phyloP scores from a whole-genome alignment of 2,888 invertebrate species.

The Tipula vernalis region DNA sequence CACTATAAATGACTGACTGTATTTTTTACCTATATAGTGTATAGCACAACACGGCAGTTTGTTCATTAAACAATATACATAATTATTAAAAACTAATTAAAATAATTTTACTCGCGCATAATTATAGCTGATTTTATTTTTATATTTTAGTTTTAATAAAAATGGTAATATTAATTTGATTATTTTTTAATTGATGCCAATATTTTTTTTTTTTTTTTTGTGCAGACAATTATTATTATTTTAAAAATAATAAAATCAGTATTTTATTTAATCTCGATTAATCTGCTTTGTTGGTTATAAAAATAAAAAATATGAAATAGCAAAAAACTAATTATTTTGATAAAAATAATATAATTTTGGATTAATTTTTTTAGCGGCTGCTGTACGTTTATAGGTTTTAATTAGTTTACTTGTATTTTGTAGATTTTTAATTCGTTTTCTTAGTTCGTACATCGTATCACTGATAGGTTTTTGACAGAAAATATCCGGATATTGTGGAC shows the following conservation, averaged over 20 bases:
- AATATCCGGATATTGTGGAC: too few relatives aligned
- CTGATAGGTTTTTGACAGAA: too few relatives aligned
- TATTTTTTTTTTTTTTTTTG: background rate
- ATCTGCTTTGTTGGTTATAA: background rate
- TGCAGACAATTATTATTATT: background rate
- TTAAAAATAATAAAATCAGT: background rate
- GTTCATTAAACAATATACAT: background rate
- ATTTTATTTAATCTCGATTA: background rate
- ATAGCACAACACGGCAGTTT: background rate
- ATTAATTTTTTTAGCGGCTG: background rate
- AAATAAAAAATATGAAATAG: background rate
- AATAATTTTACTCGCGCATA: background rate
- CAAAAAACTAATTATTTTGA: background rate
- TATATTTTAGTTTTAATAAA: too few relatives aligned
- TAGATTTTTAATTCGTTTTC: too few relatives aligned
- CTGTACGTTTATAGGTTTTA: too few relatives aligned
- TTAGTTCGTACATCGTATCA: too few relatives aligned
- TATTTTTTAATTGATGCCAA: background rate
- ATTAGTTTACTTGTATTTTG: too few relatives aligned
- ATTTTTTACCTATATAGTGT: background rate
- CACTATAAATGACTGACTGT: background rate
- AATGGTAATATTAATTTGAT: background rate
- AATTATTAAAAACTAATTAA: background rate
- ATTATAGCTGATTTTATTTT: background rate
- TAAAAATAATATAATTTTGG: background rate